Conservation (phyloP, 2,888 invertebrate genomes). For the Spicauda simplicius region DNA sequence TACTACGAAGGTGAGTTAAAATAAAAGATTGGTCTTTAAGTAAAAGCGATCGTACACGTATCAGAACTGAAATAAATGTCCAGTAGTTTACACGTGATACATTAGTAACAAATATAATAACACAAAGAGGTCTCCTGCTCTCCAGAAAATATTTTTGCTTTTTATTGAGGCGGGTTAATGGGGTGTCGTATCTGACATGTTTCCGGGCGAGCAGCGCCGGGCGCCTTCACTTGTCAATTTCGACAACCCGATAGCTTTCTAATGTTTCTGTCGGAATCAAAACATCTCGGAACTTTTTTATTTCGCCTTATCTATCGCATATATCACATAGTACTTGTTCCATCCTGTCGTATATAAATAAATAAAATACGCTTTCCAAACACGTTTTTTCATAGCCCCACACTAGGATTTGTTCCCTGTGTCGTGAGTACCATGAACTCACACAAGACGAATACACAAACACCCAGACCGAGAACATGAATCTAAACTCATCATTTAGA, state of each 20-base stretch:
- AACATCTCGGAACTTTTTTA: neutral
- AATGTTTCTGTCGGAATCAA: constrained; percentile 10
- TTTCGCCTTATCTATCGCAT: neutral
- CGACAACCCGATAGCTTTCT: constrained; percentile 10
- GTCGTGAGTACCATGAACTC: too few species aligned
- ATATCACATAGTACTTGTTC: neutral
- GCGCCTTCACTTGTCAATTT: constrained; percentile 6
- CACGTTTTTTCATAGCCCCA: too few species aligned
- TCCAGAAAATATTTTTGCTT: constrained; percentile 14
- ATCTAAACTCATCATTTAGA: too few species aligned
- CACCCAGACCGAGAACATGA: too few species aligned
- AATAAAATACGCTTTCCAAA: too few species aligned
- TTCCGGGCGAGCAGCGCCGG: constrained; percentile 17
- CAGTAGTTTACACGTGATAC: too few species aligned
- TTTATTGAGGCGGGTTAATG: constrained; percentile 25
- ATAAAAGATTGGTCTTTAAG: too few species aligned
- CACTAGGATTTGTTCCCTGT: too few species aligned
- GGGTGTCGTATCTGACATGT: constrained; percentile 23
- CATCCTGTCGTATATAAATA: neutral
- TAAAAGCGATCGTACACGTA: too few species aligned
- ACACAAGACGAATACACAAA: too few species aligned
- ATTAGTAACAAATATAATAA: neutral
- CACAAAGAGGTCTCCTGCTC: neutral
- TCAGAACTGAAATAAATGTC: too few species aligned
- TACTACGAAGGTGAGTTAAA: too few species aligned